Evolutionary conservation across 2,888 invertebrate species (phyloP), one percentile per base, ranked within the genome.

Genomic region (Rhabditoides inermis): DNA sequence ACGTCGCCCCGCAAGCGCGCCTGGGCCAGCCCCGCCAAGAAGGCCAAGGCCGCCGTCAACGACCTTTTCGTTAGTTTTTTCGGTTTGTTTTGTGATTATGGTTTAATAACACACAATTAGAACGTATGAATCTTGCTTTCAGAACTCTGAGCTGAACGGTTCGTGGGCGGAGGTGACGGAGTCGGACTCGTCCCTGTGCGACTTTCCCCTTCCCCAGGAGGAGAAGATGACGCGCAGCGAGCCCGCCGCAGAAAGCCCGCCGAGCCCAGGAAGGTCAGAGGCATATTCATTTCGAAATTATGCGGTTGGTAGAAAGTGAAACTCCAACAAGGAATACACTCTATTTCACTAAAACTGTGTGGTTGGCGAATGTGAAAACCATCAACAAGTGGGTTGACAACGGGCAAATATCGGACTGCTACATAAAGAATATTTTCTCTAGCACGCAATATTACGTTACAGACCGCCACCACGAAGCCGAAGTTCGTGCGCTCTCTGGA

Each of bases 101-200:
- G 15, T 32, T 20, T 15, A 6, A 23, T 49, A n/a, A n/a, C n/a
- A n/a, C n/a, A n/a, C n/a, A n/a, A n/a, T 15, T 25, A 32, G 2
- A 7, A 20, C n/a, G 1, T 7, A 22, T 41, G 18, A 15, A 7
- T 23, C 2, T 10, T n/a, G 1, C 5, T 44, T 55, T 36, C 42
- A 63, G 63, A 45, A 49, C 37, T 54, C 63, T 18, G 56, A 58
- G 6, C 49, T 65, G 39, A 63, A 69, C 55, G 56, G 51, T 12
- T 69, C 69, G 4, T 69, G 69, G 69, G 63, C 63, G 2, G 65
- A 65, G 37, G 53, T 65, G 27, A 59, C 60, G 2, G 64, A 61
- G 23, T 58, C 60, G 26, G 69, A 68, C 27, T 48, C 49, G 1
- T 55, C 53, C 1, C 44, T 56, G 20, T 37, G 42, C 18, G 28